Evolutionary conservation across 2,797 vertebrate species (phyloP), one percentile per base, ranked within the genome.

Genomic region (Varecia variegata): DNA sequence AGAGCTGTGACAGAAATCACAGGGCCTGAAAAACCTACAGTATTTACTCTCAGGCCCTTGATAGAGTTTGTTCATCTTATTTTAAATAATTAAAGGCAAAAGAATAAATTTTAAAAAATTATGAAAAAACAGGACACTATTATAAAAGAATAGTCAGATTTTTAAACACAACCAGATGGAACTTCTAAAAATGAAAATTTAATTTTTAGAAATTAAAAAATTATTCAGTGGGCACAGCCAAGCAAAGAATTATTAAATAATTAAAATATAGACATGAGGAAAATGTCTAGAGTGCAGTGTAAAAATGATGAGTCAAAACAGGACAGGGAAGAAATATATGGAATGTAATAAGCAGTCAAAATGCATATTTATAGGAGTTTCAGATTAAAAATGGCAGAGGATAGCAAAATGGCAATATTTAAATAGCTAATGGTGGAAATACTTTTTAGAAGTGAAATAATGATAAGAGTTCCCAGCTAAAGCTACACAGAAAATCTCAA

Each of bases 31-130:
- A 87, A 76, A 60, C 27, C 7, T 76, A 35, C 27, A 32, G 25
- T 7, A 45, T 47, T 68, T 84, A 58, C 14, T 84, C 11, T 25
- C 15, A 84, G 70, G 65, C 10, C 17, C 21, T 90, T 56, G 13
- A 50, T 2, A 73, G 21, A 80, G 62, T n/a, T 1, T 50, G 3
- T 7, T 50, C 40, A n/a, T 3, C 73, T 79, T 79, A 14, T 86
- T 95, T 92, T 58, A 93, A 87, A 88, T 80, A 88, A 82, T 71
- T 82, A 93, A 73, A 73, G 8, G 58, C 3, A 90, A 88, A 79
- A 67, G 13, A 76, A 83, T n/a, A 7, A 76, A 83, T 38, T 67
- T 82, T 25, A 25, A 45, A 45, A 17, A 76, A 54, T 70, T 43
- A 84, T 58, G 10, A 30, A 79, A 20, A 77, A 82, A 52, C 0